These are phyloP conservation scores for Girardinichthys multiradiatus DNA, from an alignment of 2,113 vertebrate species.

Conservation along the genomic window DNA sequence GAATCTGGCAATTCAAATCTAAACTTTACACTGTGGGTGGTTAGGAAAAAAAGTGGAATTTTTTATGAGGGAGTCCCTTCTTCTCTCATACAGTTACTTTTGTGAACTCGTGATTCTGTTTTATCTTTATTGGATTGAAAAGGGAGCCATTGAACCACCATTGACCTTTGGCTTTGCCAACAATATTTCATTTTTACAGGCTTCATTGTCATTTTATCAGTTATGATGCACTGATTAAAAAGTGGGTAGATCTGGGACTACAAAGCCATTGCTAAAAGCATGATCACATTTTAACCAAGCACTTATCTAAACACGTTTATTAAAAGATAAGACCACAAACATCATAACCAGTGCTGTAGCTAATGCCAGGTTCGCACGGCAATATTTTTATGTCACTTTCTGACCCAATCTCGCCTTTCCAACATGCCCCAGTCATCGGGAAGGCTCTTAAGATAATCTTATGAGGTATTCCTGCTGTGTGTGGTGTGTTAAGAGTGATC, in stretches of 20 bases:
- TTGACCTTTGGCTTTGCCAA: constrained; percentile 47
- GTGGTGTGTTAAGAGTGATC: no score
- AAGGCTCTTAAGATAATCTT: no score
- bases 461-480: no score
- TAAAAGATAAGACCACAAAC: not conserved
- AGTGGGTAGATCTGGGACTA: not conserved
- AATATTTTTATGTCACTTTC: no score
- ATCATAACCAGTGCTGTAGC: not conserved
- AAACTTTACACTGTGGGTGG: constrained; percentile 14
- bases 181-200: no score
- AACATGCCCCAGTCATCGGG: no score
- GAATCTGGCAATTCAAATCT: not conserved
- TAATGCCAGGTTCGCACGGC: no score
- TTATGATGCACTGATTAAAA: not conserved
- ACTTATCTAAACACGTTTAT: not conserved
- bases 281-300: not conserved
- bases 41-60: not conserved
- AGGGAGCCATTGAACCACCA: constrained; percentile 18
- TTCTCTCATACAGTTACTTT: not conserved
- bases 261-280: not conserved
- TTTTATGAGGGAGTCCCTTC: constrained; percentile 14
- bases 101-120: constrained; percentile 7
- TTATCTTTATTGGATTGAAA: constrained; percentile 57
- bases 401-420: no score
- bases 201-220: not conserved